phyloP scores from a whole-genome alignment of 2,113 vertebrate genomes.

The Alligator sinensis region DNA sequence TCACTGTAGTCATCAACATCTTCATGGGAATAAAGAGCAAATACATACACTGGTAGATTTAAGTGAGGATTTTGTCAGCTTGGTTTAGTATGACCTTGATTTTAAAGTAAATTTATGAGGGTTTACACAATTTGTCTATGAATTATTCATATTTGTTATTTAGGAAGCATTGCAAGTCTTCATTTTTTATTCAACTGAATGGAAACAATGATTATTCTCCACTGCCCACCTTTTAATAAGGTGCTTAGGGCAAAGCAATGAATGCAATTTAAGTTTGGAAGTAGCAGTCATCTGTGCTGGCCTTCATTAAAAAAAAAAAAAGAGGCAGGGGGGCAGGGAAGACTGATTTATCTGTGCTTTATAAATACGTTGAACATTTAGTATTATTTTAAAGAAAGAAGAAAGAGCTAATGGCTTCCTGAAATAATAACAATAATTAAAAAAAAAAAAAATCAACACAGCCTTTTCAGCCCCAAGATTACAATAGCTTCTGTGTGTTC shows the following conservation, averaged over 20 bases:
- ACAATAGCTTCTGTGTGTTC: background rate
- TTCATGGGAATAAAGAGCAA: background rate
- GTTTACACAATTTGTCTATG: background rate
- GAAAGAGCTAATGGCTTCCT: background rate
- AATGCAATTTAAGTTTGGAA: background rate
- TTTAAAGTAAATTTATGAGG: background rate
- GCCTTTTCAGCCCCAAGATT: background rate
- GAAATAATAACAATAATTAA: background rate
- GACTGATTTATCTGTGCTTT: background rate
- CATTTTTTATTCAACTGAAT: background rate
- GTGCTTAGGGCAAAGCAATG: constrained; percentile 2
- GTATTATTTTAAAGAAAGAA: background rate
- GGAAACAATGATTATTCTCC: background rate
- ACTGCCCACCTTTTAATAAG: background rate
- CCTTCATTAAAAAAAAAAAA: background rate
- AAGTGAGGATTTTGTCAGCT: background rate
- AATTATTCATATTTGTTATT: background rate
- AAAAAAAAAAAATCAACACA: background rate
- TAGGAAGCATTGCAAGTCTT: background rate
- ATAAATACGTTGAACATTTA: accelerated
- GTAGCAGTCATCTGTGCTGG: background rate
- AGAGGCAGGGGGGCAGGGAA: background rate
- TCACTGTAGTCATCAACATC: background rate
- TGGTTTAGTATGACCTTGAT: background rate
- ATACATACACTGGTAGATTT: background rate